phyloP scores from a whole-genome alignment of 2,113 vertebrate species.

The Psittacara wagleri region DNA sequence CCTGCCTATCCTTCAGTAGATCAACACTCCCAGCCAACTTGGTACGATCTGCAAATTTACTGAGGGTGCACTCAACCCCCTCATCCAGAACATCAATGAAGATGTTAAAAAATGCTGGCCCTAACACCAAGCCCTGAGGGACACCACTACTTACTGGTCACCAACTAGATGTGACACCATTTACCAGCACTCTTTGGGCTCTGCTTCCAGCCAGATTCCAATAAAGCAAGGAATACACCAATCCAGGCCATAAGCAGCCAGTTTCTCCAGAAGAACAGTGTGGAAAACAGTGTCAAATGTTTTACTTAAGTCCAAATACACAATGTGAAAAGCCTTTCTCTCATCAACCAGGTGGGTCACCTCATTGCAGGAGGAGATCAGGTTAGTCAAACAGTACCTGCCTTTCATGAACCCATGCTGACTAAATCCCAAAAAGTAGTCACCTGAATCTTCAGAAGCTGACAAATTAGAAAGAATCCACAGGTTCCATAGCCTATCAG shows the following conservation, averaged over 20 bases:
- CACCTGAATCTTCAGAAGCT: background rate
- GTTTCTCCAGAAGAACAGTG: background rate
- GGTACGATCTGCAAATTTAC: background rate
- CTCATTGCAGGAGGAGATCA: background rate
- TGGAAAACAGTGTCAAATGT: background rate
- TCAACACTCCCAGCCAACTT: background rate
- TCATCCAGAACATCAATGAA: background rate
- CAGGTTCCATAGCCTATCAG: background rate
- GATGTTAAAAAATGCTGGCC: background rate
- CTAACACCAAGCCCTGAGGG: background rate
- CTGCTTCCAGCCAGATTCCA: background rate
- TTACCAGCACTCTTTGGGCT: background rate
- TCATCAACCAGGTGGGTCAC: background rate
- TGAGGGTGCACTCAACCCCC: background rate
- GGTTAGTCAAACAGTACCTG: background rate
- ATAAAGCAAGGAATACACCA: background rate
- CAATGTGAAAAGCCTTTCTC: background rate
- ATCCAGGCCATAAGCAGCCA: background rate
- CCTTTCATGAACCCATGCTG: background rate
- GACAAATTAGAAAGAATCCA: background rate
- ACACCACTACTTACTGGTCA: background rate
- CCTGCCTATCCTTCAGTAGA: background rate
- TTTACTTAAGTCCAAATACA: background rate
- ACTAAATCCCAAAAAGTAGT: background rate
- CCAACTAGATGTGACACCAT: background rate